Evolutionary conservation across 2,797 vertebrate species (phyloP), one percentile per base, ranked within the genome.

Genomic region (Okamejei kenojei): DNA sequence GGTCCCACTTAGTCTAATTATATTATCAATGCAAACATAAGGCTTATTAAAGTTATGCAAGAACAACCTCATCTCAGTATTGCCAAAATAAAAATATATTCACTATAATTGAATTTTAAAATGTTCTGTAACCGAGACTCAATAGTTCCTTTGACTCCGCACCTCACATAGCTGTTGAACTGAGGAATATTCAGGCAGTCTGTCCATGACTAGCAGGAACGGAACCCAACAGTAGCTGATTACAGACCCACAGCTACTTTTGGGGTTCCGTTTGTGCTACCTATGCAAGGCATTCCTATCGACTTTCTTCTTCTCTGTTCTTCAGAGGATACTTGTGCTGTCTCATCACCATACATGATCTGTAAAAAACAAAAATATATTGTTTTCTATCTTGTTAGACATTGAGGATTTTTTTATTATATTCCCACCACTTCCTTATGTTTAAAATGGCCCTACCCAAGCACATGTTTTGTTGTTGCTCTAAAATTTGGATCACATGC

Each of bases 261-360:
- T 98, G 98, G 98, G 98, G 98, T 99, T 99, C 98, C 98, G 98
- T 99, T 99, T 98, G 97, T 96, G 96, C 96, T 97, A 97, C 95
- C 96, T 95, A 95, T 95, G 96, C 97, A 94, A n/a, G 9, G 9
- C 7, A 19, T 88, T 29, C 21, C 9, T 91, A 13, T 74, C 21
- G 21, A 35, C 21, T 91, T 38, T 17, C 9, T 23, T 17, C 9
- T 35, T 32, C 21, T 91, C 71, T 7, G 35, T 11, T 17, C 71
- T 32, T 35, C 90, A 74, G 23, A 61, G 35, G 10, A 38, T 17
- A 8, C 35, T 74, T n/a, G 82, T n/a, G 2, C 10, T 35, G 8
- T 68, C 29, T 32, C 21, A 32, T 13, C n/a, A 38, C 38, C 21
- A 38, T 17, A 80, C 71, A 73, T 11, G 17, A 88, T 32, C 29